A percentile compares a stretch with the other conserved stretches of the same genome.
phyloP scores from a whole-genome alignment of 2,797 vertebrate genomes.

The Enoplosus armatus region DNA sequence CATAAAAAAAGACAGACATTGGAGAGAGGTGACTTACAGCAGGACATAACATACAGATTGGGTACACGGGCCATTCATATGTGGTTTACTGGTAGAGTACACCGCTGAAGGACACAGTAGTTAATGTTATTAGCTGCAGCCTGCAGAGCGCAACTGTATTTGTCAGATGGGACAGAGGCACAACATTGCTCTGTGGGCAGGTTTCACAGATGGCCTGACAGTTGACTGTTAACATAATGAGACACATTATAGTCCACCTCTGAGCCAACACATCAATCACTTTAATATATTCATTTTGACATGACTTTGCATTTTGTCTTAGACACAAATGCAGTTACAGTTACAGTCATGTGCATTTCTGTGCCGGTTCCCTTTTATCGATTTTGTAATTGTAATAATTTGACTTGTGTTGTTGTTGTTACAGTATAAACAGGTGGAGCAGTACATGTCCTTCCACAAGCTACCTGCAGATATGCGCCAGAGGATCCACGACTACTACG shows the following conservation, averaged over 20 bases:
- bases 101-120: constrained; percentile 77
- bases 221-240: constrained; percentile 82
- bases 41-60: constrained; percentile 40
- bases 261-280: constrained; percentile 77
- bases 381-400: neutral
- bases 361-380: neutral
- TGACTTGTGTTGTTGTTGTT: constrained; percentile 13
- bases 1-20: constrained; percentile 5
- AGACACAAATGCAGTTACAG: constrained; percentile 1
- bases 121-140: constrained; percentile 82
- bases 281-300: constrained; percentile 70
- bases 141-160: constrained; percentile 78
- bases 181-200: constrained; percentile 69
- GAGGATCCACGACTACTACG: constrained; percentile 98
- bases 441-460: constrained; percentile 99
- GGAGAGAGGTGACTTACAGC: constrained; percentile 2
- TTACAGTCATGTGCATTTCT: neutral
- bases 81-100: constrained; percentile 61
- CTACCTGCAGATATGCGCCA: constrained; percentile 96
- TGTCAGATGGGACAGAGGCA: constrained; percentile 77
- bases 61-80: constrained; percentile 14
- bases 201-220: constrained; percentile 82
- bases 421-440: constrained; percentile 99
- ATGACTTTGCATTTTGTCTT: constrained; percentile 69
- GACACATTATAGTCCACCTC: constrained; percentile 72